These are phyloP conservation scores for Bombus huntii DNA, from an alignment of 1,140 invertebrate genomes.

Conservation along the genomic window DNA sequence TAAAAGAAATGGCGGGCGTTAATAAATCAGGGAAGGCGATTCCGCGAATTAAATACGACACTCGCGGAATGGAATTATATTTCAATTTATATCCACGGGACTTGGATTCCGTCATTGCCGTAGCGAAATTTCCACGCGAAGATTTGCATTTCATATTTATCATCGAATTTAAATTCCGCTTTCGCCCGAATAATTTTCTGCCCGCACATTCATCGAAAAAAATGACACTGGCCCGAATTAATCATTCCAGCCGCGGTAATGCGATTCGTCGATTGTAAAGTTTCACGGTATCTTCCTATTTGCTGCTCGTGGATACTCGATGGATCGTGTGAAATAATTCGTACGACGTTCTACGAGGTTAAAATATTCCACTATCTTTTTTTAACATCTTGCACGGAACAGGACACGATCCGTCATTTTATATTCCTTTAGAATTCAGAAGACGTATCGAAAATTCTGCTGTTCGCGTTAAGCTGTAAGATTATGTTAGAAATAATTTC, in stretches of 20 bases:
- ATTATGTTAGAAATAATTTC: too few species aligned
- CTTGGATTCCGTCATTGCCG: slow-evolving; percentile 23
- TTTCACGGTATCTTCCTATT: neutral
- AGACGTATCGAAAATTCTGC: neutral
- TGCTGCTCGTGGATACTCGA: neutral
- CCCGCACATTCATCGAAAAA: neutral
- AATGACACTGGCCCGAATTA: neutral
- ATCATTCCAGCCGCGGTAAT: neutral
- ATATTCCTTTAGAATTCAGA: neutral
- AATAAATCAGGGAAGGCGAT: slow-evolving; percentile 12
- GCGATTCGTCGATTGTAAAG: neutral
- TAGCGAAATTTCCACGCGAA: slow-evolving; percentile 19
- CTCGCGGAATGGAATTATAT: slow-evolving; percentile 22
- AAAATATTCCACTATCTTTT: neutral
- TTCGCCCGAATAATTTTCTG: slow-evolving; percentile 14
- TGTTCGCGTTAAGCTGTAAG: neutral
- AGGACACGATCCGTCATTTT: neutral
- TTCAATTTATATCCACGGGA: slow-evolving; percentile 20
- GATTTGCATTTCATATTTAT: slow-evolving; percentile 39
- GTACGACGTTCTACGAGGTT: neutral
- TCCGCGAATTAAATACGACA: slow-evolving; percentile 18
- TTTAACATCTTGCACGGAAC: neutral
- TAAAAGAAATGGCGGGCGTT: neutral
- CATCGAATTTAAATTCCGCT: slow-evolving; percentile 13
- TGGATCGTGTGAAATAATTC: neutral